Conservation (phyloP, 2,113 vertebrate species). For the Macroglossus sobrinus region DNA sequence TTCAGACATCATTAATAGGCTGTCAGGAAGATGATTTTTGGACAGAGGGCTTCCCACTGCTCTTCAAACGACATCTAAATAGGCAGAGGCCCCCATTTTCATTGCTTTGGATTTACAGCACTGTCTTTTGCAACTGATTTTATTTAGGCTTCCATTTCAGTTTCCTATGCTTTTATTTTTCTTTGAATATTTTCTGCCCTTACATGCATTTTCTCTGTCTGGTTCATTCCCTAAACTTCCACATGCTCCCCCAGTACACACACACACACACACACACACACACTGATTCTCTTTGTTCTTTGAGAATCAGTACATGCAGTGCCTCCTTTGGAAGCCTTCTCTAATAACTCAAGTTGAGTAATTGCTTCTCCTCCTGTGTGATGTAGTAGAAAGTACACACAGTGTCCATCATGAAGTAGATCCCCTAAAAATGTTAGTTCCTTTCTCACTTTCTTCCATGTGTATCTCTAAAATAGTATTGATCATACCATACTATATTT, state of each 20-base stretch:
- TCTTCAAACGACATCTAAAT: slow-evolving; percentile 36
- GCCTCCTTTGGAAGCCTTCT: background rate
- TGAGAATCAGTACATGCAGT: background rate
- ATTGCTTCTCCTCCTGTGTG: background rate
- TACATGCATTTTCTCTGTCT: slow-evolving; percentile 1
- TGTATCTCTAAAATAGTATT: background rate
- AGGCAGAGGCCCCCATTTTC: background rate
- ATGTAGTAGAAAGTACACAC: background rate
- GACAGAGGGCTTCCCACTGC: slow-evolving; percentile 1
- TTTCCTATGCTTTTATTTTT: slow-evolving; percentile 35
- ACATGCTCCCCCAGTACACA: background rate
- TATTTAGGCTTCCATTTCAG: background rate
- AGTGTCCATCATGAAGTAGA: background rate
- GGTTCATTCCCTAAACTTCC: slow-evolving; percentile 19
- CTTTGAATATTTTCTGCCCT: slow-evolving; percentile 23
- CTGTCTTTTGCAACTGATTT: background rate
- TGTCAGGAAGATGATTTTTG: slow-evolving; percentile 24
- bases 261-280: background rate
- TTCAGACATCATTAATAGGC: background rate
- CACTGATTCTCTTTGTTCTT: background rate
- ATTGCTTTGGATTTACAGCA: slow-evolving; percentile 32
- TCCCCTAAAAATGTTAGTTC: background rate
- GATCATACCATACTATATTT: background rate
- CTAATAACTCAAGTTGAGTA: background rate
- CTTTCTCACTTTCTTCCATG: background rate